Conservation (phyloP, 2,113 vertebrate species). For the Melozone crissalis region DNA sequence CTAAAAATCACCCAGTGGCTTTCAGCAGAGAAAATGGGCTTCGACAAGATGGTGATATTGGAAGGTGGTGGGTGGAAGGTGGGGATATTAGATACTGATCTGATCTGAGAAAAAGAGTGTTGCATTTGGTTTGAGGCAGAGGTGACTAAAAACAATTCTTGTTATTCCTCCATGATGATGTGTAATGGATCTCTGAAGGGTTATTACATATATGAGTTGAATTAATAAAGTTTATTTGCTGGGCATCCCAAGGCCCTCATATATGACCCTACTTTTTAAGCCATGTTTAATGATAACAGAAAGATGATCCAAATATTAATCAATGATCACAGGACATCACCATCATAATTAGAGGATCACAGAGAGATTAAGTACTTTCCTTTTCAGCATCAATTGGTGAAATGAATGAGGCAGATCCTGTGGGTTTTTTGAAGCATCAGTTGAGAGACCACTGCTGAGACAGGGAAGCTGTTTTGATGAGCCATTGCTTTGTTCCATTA, state of each 20-base stretch:
- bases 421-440: background rate
- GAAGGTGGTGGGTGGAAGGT: background rate
- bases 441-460: background rate
- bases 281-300: background rate
- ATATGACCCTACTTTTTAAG: background rate
- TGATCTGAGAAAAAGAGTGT: background rate
- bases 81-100: background rate
- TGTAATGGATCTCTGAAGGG: background rate
- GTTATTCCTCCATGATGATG: background rate
- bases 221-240: constrained; percentile 1
- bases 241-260: background rate
- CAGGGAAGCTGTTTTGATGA: constrained; percentile 2
- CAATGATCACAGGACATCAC: background rate
- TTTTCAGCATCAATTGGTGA: background rate
- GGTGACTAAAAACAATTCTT: background rate
- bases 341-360: background rate
- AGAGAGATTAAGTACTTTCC: background rate
- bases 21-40: constrained; percentile 14
- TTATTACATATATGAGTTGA: background rate
- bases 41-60: background rate
- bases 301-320: background rate
- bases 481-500: constrained; percentile 16
- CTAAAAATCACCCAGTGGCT: constrained; percentile 25
- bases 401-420: background rate
- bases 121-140: background rate